These are phyloP conservation scores for Sebastes itinus DNA, from an alignment of 2,797 vertebrate species.

Conservation along the genomic window DNA sequence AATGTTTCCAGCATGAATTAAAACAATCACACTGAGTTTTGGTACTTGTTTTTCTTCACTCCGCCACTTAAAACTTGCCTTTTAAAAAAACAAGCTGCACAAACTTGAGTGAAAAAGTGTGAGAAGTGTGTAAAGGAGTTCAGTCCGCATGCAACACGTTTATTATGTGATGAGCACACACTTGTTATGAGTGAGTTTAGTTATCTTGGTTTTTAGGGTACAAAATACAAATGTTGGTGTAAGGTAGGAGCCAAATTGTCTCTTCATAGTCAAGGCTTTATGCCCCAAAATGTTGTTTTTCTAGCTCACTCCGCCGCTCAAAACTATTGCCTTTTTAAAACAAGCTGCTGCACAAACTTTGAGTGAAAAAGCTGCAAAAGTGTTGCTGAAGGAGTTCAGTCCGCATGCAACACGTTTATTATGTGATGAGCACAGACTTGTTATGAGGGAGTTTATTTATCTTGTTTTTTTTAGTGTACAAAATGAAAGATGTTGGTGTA, in stretches of 20 bases:
- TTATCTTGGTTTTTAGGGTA: too few species aligned
- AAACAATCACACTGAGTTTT: not conserved
- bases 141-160: not conserved
- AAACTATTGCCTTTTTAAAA: not conserved
- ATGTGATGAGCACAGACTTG: too few species aligned
- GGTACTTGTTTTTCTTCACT: not conserved
- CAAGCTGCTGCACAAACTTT: constrained; percentile 16
- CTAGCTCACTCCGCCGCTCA: not conserved
- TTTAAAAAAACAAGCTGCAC: not conserved
- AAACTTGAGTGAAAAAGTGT: constrained; percentile 5
- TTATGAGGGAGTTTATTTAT: too few species aligned
- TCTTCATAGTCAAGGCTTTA: too few species aligned
- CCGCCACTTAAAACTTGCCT: not conserved
- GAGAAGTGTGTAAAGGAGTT: too few species aligned
- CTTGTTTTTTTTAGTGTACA: too few species aligned
- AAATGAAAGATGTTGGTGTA: not conserved
- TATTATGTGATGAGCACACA: too few species aligned
- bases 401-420: not conserved
- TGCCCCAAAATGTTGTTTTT: too few species aligned
- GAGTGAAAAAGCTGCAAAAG: constrained; percentile 9
- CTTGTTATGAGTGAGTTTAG: too few species aligned
- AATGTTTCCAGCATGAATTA: not conserved
- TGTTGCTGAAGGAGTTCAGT: not conserved
- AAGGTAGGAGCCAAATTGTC: too few species aligned
- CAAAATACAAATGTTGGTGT: not conserved